These are phyloP conservation scores for Notodromas monacha DNA, from an alignment of 2,888 invertebrate species.

Conservation along the genomic window DNA sequence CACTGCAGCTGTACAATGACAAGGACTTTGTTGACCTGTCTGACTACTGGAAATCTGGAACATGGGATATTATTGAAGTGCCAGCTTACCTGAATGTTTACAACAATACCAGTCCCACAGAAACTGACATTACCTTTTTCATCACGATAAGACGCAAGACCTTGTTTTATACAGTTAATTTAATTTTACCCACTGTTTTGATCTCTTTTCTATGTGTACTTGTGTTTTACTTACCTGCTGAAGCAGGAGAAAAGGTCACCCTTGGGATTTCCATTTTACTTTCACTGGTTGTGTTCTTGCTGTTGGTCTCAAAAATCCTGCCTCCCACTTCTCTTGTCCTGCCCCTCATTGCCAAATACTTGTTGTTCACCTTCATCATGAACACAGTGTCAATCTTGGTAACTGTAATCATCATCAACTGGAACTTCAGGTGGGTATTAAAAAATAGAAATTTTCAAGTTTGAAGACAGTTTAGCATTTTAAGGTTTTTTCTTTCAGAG, in stretches of 20 bases:
- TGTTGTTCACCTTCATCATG: conserved; percentile 97
- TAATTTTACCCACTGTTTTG: conserved; percentile 88
- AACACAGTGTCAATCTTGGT: conserved; percentile 96
- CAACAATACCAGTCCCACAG: conserved; percentile 48
- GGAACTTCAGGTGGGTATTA: conserved; percentile 95
- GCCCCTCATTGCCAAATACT: conserved; percentile 92
- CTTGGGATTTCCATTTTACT: conserved; percentile 92
- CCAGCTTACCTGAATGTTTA: conserved; percentile 75
- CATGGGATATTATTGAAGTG: no score
- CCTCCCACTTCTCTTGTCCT: conserved; percentile 92
- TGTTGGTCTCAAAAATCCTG: conserved; percentile 90
- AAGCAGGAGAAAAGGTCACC: conserved; percentile 62
- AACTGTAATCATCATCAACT: conserved; percentile 94
- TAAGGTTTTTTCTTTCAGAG: conserved; percentile 21
- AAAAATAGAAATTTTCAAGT: no score
- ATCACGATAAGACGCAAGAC: conserved; percentile 88
- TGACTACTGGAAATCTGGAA: no score
- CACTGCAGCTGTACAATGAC: conserved; percentile 65
- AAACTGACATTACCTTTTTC: conserved; percentile 83
- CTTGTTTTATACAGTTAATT: conserved; percentile 92
- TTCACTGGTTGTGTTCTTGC: conserved; percentile 91
- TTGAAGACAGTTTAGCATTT: no score
- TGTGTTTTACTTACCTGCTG: conserved; percentile 92
- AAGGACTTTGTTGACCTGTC: conserved; percentile 82
- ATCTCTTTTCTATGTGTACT: conserved; percentile 94